Evolutionary conservation across 2,797 vertebrate species (phyloP).

Genomic region (Arnoldichthys spilopterus): DNA sequence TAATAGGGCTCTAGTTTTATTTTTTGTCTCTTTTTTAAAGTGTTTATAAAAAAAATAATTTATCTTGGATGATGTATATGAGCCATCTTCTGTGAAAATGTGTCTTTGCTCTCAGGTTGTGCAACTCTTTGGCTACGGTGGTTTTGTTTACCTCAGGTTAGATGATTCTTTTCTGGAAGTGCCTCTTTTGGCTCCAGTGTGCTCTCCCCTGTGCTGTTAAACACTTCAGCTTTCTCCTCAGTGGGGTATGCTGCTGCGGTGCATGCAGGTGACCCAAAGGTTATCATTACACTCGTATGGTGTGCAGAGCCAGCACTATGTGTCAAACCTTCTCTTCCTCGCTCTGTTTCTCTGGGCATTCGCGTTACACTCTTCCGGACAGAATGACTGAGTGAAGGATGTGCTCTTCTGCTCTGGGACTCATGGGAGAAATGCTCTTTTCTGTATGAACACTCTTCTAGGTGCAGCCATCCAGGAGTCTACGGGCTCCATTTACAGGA

Average conservation of each 20-base stretch:
- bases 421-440: not conserved
- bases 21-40: not conserved
- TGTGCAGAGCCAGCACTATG: slow-evolving; percentile 18
- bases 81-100: not conserved
- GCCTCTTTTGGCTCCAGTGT: not conserved
- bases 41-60: not conserved
- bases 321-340: slow-evolving; percentile 11
- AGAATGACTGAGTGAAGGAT: not conserved
- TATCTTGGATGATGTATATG: not conserved
- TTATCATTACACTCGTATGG: slow-evolving; percentile 34
- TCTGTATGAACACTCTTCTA: not conserved
- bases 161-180: slow-evolving; percentile 23
- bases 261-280: slow-evolving; percentile 18
- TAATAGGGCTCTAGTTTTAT: not conserved
- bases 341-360: slow-evolving; percentile 32
- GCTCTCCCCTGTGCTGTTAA: slow-evolving; percentile 1
- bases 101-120: slow-evolving; percentile 3
- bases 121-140: slow-evolving; percentile 2
- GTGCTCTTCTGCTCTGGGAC: slow-evolving; percentile 7
- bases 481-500: not conserved
- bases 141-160: slow-evolving; percentile 29
- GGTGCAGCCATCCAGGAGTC: not conserved
- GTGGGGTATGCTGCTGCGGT: slow-evolving; percentile 5
- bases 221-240: slow-evolving; percentile 6
- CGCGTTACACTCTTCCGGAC: slow-evolving; percentile 3